Evolutionary conservation across 2,113 vertebrate genomes (phyloP), one percentile per base, ranked within the genome.

Genomic region (Lanius collurio): DNA sequence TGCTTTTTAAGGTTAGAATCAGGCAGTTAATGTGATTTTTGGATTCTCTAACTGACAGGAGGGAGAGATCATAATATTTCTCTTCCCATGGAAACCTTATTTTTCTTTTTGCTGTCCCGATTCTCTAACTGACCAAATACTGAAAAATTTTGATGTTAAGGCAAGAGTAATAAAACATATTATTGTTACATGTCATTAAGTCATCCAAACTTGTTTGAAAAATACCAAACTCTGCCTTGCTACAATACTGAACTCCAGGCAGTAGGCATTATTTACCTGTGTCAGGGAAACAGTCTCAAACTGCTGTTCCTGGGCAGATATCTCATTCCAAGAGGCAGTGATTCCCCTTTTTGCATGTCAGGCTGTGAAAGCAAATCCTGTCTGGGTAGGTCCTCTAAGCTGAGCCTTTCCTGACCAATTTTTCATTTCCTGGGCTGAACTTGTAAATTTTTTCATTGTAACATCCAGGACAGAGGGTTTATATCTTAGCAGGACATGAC

Each of bases 1-100:
- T 69, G 13, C 5, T 69, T 92, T 95, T 77, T 94, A 69, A 94
- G 69, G 63, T 74, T 83, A 92, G 86, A 83, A 91, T 52, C 79
- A 52, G 83, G 83, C 41, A 95, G 50, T 67, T 64, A 71, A 26
- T 89, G 52, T 84, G 31, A 90, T 78, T 62, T 92, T 46, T 83
- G 55, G 64, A 68, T 52, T 76, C 41, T 16, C 42, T 84, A 82
- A 89, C 44, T 89, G 87, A 77, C 76, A 86, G 17, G 65, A 64
- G 3, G 26, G 10, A 91, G 21, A 4, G 33, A 84, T 92, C 64
- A 79, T 50, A 96, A 91, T 41, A 85, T 87, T 96, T 96, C 13
- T 86, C 28, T 79, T 88, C 46, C 46, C 41, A n/a, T 91, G 42
- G 33, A 87, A 91, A 89, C 85, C 7, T 55, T 47, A 28, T 88